phyloP scores from a whole-genome alignment of 35 echinoderm and acorn worm genomes.

The Apostichopus japonicus region DNA sequence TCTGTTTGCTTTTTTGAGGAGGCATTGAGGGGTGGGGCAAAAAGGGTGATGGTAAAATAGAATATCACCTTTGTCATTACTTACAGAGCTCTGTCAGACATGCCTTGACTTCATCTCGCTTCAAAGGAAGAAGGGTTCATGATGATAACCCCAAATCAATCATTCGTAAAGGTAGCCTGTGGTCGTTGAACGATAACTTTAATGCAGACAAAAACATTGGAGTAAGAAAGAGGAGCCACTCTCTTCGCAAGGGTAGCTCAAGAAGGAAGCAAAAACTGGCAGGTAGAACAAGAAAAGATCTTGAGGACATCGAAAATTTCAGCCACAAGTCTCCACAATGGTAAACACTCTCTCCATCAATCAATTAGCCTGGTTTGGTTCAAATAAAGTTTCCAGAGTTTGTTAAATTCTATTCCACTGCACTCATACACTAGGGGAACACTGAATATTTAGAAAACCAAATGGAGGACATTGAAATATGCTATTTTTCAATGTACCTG shows the following conservation, averaged over 20 bases:
- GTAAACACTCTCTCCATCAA: not conserved
- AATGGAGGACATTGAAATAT: no score
- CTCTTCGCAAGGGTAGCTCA: conserved; percentile 25
- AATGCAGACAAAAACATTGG: conserved; percentile 21
- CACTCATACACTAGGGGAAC: no score
- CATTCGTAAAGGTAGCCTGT: conserved; percentile 69
- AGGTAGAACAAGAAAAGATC: conserved; percentile 48
- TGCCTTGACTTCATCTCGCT: conserved; percentile 78
- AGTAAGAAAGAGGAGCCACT: conserved; percentile 11
- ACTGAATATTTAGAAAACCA: no score
- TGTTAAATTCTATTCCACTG: no score
- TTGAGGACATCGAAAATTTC: conserved; percentile 1
- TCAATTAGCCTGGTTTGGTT: no score
- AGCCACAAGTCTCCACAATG: not conserved
- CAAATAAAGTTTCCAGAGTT: no score
- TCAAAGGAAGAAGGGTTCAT: conserved; percentile 65
- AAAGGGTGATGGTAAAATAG: no score
- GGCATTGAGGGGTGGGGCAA: no score
- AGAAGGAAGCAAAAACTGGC: conserved; percentile 53
- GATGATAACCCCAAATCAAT: conserved; percentile 50
- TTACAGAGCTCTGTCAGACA: conserved; percentile 86
- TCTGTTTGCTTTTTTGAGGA: no score
- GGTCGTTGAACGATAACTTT: conserved; percentile 81
- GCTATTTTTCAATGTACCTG: no score
- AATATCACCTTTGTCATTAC: not conserved